Conservation (phyloP, 2,113 vertebrate genomes). For the Himantopus leucocephalus region DNA sequence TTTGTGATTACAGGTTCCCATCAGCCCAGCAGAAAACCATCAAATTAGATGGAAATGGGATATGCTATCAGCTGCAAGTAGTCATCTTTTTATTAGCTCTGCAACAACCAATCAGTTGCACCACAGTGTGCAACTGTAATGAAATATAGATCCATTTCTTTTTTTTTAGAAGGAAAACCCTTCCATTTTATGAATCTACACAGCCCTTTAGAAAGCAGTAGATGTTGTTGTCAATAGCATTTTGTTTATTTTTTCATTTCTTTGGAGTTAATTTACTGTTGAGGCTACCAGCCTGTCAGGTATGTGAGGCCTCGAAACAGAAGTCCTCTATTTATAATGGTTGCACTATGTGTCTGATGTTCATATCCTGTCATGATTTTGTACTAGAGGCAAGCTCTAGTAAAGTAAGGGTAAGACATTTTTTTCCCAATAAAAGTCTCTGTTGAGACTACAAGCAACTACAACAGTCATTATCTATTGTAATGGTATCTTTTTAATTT, state of each 20-base stretch:
- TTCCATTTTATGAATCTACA: constrained; percentile 19
- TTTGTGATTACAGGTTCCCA: constrained; percentile 67
- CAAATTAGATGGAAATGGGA: constrained; percentile 73
- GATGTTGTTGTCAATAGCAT: not conserved
- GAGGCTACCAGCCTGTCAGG: not conserved
- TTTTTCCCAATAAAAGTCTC: constrained; percentile 14
- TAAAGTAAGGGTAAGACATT: not conserved
- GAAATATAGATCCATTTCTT: constrained; percentile 31
- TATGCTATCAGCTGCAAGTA: constrained; percentile 61
- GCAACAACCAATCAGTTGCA: constrained; percentile 63
- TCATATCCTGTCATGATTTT: not conserved
- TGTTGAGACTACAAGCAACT: constrained; percentile 35
- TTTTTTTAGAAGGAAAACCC: not conserved
- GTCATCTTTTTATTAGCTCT: constrained; percentile 72
- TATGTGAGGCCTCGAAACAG: not conserved
- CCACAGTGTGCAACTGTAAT: constrained; percentile 38
- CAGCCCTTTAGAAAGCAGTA: not conserved
- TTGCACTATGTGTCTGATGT: not conserved
- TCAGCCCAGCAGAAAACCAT: constrained; percentile 65
- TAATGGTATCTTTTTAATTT: constrained; percentile 33
- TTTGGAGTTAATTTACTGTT: not conserved
- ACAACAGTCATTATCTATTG: constrained; percentile 32
- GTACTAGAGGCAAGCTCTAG: not conserved
- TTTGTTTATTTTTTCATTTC: not conserved
- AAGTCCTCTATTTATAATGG: constrained; percentile 2